Conservation (phyloP, 2,888 invertebrate genomes). For the Hetaerina titia region DNA sequence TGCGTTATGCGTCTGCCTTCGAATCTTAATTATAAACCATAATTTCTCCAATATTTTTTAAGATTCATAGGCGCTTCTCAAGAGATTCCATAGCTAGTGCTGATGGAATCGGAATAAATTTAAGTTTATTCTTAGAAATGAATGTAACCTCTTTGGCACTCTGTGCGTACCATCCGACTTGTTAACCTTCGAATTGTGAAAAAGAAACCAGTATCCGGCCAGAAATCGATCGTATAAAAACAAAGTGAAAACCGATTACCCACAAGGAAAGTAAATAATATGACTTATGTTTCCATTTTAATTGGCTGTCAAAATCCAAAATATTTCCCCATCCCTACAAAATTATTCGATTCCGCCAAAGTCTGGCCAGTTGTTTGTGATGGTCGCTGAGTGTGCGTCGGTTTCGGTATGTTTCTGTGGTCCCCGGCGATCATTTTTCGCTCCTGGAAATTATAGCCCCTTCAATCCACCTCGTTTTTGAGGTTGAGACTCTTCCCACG, state of each 20-base stretch:
- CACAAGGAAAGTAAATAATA: neutral
- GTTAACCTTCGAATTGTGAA: neutral
- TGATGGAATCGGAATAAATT: no score
- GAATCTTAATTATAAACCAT: no score
- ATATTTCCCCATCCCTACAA: neutral
- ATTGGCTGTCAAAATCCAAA: constrained; percentile 10
- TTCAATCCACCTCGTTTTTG: neutral
- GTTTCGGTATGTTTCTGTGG: neutral
- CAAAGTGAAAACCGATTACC: neutral
- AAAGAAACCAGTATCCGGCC: neutral
- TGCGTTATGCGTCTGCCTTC: no score
- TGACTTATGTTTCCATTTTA: neutral
- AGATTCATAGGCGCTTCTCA: no score
- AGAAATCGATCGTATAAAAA: neutral
- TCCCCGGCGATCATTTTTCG: neutral
- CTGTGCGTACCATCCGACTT: neutral
- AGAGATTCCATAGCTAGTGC: no score
- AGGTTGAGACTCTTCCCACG: neutral
- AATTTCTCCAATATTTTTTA: no score
- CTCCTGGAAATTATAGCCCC: constrained; percentile 11
- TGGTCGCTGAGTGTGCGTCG: neutral
- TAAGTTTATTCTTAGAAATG: no score
- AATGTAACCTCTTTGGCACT: neutral
- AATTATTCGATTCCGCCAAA: neutral
- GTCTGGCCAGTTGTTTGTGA: constrained; percentile 14